A percentile compares a stretch with the other conserved stretches of the same genome.
phyloP scores from a whole-genome alignment of 2,113 vertebrate species.

The Rhinoptilus africanus region DNA sequence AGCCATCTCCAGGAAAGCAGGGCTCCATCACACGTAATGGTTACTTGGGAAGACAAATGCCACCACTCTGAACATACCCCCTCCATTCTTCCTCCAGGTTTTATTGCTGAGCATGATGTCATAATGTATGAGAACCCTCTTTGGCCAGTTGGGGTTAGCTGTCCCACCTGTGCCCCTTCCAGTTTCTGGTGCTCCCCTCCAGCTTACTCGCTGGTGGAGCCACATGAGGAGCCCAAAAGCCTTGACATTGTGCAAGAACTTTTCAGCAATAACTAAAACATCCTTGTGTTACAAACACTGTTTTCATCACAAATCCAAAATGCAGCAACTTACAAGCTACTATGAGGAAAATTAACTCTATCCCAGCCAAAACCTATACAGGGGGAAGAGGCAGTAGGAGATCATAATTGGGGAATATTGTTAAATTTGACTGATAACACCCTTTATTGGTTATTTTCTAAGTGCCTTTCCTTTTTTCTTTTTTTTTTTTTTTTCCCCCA shows the following conservation, averaged over 20 bases:
- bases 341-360: background rate
- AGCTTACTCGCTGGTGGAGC: accelerated
- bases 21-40: accelerated
- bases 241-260: background rate
- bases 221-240: background rate
- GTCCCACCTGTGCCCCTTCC: background rate
- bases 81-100: background rate
- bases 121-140: background rate
- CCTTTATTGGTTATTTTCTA: background rate
- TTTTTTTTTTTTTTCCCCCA: no score
- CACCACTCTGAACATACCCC: accelerated
- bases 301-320: background rate
- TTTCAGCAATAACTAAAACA: background rate
- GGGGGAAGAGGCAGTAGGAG: background rate
- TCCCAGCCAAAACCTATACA: background rate
- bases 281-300: background rate
- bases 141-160: background rate
- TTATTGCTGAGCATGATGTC: background rate
- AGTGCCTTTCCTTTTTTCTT: background rate
- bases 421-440: background rate
- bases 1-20: background rate
- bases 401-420: background rate
- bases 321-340: background rate
- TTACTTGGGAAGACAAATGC: background rate
- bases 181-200: background rate